Evolutionary conservation across 2,888 invertebrate genomes (phyloP), one percentile per base, ranked within the genome.

Genomic region (Cheilosia urbana): DNA sequence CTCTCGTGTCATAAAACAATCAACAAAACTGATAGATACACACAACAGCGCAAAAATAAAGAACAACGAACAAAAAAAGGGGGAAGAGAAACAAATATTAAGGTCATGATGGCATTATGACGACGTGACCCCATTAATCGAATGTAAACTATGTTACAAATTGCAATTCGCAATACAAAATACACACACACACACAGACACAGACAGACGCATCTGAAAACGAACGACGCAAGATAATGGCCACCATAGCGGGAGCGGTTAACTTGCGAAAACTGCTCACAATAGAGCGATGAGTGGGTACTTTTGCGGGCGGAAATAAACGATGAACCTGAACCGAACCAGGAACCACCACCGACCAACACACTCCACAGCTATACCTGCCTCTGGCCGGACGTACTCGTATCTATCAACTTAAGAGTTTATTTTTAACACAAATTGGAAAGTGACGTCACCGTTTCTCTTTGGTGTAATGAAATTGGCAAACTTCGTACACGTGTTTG

Each of bases 61-160:
- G 42, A 13, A 17, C 27, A n/a, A 37, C n/a, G 49, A 51, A 24
- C 4, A 27, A 27, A 27, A 27, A 27, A 1, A 27, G 3, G 24
- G 24, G 24, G 34, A 30, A 55, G 40, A 13, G 13, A 13, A 37
- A 37, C 4, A 55, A 37, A 42, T 63, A 79, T 72, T 66, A 34
- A 72, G 72, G 65, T 66, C 72, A 58, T 72, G 49, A 58, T 72
- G 65, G 66, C 65, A 65, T 66, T 79, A 65, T 65, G 58, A 51
- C 24, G 24, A 79, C 60, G 65, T 79, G 79, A 72, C 79, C 72
- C 45, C 72, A 65, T 79, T 60, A 66, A 72, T 79, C 65, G 72
- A 79, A 78, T 71, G 63, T 55, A 63, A 78, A 79, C 72, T 79
- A 79, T 57, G 51, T 69, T 77, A 68, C 68, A 45, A 45, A 45